Evolutionary conservation across 2,888 invertebrate species (phyloP).

Genomic region (Fragum whitleyi): DNA sequence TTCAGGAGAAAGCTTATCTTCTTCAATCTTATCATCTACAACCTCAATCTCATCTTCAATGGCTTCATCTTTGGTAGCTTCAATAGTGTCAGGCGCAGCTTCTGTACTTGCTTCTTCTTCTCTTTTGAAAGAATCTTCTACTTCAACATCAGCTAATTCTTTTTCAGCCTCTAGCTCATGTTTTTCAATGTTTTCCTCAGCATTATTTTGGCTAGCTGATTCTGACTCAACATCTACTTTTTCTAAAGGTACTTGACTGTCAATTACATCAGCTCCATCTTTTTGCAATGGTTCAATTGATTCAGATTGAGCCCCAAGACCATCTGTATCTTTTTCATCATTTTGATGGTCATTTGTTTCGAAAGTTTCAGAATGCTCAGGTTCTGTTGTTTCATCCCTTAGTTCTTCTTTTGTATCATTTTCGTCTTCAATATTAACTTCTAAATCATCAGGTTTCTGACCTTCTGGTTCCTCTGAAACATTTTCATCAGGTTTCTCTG

Average conservation of each 20-base stretch:
- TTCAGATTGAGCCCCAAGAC: too few relatives aligned
- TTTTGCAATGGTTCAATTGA: too few relatives aligned
- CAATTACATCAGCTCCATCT: too few relatives aligned
- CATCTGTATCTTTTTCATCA: too few relatives aligned
- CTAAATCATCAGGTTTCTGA: neutral
- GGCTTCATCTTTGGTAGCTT: neutral
- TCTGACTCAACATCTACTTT: neutral
- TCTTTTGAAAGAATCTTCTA: neutral
- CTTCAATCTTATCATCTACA: constrained; percentile 13
- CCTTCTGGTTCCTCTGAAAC: neutral
- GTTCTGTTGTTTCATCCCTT: neutral
- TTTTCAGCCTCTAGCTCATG: neutral
- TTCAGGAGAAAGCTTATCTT: constrained; percentile 15
- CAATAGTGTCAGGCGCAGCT: neutral
- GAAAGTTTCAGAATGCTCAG: neutral
- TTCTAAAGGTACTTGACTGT: too few relatives aligned
- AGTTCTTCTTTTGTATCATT: neutral
- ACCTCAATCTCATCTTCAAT: neutral
- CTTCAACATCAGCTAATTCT: neutral
- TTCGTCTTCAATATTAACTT: neutral
- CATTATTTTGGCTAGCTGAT: neutral
- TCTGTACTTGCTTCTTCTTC: neutral
- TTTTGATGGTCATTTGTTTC: neutral
- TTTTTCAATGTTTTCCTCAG: neutral
- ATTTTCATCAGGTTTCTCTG: neutral